Evolutionary conservation across 2,888 invertebrate species (phyloP).

Genomic region (Dromius quadrimaculatus): DNA sequence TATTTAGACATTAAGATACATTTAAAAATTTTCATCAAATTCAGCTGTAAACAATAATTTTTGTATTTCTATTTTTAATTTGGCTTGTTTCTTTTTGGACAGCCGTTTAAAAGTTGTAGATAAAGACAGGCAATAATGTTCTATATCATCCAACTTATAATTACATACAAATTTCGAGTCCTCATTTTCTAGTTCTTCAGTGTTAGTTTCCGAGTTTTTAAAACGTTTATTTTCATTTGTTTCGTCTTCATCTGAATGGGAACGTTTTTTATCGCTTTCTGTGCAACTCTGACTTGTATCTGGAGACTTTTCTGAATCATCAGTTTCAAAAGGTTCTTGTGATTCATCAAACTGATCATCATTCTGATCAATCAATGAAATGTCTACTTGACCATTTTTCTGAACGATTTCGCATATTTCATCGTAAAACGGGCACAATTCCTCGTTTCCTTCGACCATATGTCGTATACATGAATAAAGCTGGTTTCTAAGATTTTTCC

Average conservation of each 20-base stretch:
- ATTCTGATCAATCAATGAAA: conserved; percentile 23
- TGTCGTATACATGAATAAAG: conserved; percentile 33
- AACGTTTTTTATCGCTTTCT: neutral
- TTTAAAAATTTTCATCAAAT: conserved; percentile 54
- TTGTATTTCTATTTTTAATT: conserved; percentile 55
- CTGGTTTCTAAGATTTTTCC: conserved; percentile 44
- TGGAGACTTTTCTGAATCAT: neutral
- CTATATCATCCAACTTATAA: conserved; percentile 52
- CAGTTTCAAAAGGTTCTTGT: conserved; percentile 21
- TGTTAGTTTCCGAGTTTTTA: conserved; percentile 26
- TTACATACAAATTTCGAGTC: conserved; percentile 9
- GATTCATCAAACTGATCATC: conserved; percentile 31
- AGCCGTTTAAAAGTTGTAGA: conserved; percentile 54
- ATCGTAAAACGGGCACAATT: conserved; percentile 46
- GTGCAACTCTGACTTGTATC: neutral
- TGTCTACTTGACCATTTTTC: conserved; percentile 30
- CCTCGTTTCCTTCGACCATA: conserved; percentile 43
- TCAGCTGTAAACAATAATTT: conserved; percentile 54
- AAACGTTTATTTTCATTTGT: conserved; percentile 38
- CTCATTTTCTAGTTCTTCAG: conserved; percentile 15
- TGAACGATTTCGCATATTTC: conserved; percentile 42
- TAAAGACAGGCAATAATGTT: conserved; percentile 55
- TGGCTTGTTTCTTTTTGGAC: conserved; percentile 53
- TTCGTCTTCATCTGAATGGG: conserved; percentile 15
- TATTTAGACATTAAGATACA: neutral